These are phyloP conservation scores for Subacronicta megacephala DNA, from an alignment of 2,888 invertebrate species.

Conservation along the genomic window DNA sequence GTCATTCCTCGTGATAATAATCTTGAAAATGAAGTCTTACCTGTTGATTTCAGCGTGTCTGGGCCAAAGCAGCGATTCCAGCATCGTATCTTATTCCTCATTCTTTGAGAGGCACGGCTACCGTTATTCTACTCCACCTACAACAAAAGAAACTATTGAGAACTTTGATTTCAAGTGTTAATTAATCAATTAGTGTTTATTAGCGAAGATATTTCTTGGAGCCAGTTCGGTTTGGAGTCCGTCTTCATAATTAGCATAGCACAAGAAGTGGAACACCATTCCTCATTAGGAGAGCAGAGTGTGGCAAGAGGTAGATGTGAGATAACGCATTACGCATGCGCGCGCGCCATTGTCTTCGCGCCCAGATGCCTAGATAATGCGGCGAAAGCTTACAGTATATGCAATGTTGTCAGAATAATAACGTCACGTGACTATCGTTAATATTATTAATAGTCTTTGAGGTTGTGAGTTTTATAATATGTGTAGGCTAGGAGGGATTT, in stretches of 20 bases:
- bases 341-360: slow-evolving; percentile 84
- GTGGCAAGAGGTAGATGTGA: slow-evolving; percentile 84
- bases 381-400: slow-evolving; percentile 74
- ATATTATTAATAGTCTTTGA: slow-evolving; percentile 31
- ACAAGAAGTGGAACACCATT: slow-evolving; percentile 79
- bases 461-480: not conserved
- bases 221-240: slow-evolving; percentile 54
- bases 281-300: slow-evolving; percentile 86
- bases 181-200: slow-evolving; percentile 73
- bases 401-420: slow-evolving; percentile 72
- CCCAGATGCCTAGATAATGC: slow-evolving; percentile 75
- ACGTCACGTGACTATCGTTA: slow-evolving; percentile 59
- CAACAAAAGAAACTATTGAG: slow-evolving; percentile 64
- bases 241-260: slow-evolving; percentile 78
- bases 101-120: slow-evolving; percentile 81
- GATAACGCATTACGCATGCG: slow-evolving; percentile 89
- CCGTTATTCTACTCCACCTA: slow-evolving; percentile 72
- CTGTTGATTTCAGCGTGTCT: slow-evolving; percentile 80
- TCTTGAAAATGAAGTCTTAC: slow-evolving; percentile 64
- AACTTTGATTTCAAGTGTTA: slow-evolving; percentile 30
- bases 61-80: slow-evolving; percentile 80
- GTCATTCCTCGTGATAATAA: slow-evolving; percentile 27
- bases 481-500: not conserved
- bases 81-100: slow-evolving; percentile 86
- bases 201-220: slow-evolving; percentile 69